Base-by-base conservation (phyloP, 2,113 vertebrate species). In the Pygoscelis antarcticus region DNA sequence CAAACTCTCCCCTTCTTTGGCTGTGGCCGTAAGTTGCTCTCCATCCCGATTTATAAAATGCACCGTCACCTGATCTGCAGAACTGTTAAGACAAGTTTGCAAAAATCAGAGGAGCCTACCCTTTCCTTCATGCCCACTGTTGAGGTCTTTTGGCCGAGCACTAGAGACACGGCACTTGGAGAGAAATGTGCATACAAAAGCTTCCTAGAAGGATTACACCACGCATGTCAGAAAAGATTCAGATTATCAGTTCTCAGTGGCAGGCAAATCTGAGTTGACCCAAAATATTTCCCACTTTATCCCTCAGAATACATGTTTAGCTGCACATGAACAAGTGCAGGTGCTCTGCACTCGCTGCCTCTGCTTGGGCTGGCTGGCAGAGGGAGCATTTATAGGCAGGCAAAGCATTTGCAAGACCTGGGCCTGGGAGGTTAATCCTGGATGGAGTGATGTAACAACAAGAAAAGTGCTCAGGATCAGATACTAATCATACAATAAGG, bases 31-130 rank as follows among this genome's bases (percentile, higher is more conserved):
- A 36, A 96, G 96, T 68, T 80, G 95, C 70, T 97, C 96, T 90
- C 98, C 98, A 66, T 98, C 93, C 49, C 98, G 97, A 72, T 98
- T 98, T 74, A 98, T 92, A 72, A 99, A 98, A 94, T 98, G 97
- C 58, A 98, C 91, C 0, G 76, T 96, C 76, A 99, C 90, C 51
- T 95, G 96, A 20, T 93, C 96, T 13, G 90, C 55, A 76, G 97
- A 90, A 42, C 96, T 98, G 92, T 7, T 7, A 88, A 87, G 47
- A 83, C 61, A 94, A 55, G 46, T 89, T 87, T 55, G n/a, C 34
- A 65, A 55, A 60, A 52, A 47, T 94, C 61, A 94, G 76, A 70
- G 38, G 2, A 87, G 15, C 57, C 16, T 61, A 60, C 34, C 38
- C n/a, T 60, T 69, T 58, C 22, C 58, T 49, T 25, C 42, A 58